Percentiles rank a stretch among this genome's conserved stretches.
These are phyloP conservation scores for Takifugu rubripes DNA, from an alignment of 2,797 vertebrate species.

Conservation along the genomic window DNA sequence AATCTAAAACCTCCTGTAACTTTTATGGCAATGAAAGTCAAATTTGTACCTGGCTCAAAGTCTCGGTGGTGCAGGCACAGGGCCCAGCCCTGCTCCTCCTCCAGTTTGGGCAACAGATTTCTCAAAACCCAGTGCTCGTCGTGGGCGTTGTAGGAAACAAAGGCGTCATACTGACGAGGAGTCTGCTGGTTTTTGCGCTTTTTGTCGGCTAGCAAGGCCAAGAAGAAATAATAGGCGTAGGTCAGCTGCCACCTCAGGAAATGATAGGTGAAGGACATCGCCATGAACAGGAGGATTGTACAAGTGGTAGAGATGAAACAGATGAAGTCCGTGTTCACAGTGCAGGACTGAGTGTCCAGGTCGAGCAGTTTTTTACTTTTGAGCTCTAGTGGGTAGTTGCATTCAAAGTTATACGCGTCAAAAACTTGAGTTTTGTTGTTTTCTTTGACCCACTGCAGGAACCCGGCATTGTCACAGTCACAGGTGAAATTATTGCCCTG, in stretches of 20 bases:
- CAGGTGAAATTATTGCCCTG: constrained; percentile 64
- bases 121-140: constrained; percentile 70
- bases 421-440: constrained; percentile 55
- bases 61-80: constrained; percentile 77
- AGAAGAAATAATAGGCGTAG: constrained; percentile 67
- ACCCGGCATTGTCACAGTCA: constrained; percentile 60
- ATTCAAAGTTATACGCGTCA: constrained; percentile 52
- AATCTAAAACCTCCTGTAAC: not conserved
- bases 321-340: constrained; percentile 26
- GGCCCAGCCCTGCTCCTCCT: constrained; percentile 69
- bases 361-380: constrained; percentile 49
- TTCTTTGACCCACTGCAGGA: constrained; percentile 40
- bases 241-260: constrained; percentile 63
- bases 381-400: constrained; percentile 52
- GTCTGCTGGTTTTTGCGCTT: constrained; percentile 40
- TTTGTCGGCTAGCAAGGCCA: constrained; percentile 53
- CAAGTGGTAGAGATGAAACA: constrained; percentile 43
- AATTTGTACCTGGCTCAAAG: constrained; percentile 68
- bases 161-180: constrained; percentile 64
- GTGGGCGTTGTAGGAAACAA: constrained; percentile 72
- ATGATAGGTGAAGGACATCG: constrained; percentile 48
- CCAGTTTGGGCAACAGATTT: constrained; percentile 67
- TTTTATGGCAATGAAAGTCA: not conserved
- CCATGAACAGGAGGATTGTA: constrained; percentile 33
- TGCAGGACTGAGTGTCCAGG: constrained; percentile 43